Conservation (phyloP, 2,797 vertebrate genomes). For the Anisognathus igniventris region DNA sequence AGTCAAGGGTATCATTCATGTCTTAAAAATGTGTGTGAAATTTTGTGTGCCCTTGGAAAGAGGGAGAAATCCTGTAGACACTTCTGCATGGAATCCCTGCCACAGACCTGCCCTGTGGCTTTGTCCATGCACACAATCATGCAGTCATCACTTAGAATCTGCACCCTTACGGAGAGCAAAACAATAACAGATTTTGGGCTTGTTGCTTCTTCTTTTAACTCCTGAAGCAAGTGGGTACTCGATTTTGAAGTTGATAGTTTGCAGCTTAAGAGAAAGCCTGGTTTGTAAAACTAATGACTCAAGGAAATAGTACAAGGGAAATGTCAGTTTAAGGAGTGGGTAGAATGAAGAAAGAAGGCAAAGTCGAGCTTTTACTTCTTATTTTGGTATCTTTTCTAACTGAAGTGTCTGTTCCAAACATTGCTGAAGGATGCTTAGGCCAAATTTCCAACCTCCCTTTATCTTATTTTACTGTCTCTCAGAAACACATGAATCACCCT, state of each 20-base stretch:
- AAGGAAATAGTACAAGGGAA: neutral
- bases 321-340: neutral
- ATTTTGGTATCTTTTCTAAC: neutral
- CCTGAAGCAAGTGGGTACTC: neutral
- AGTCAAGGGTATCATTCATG: neutral
- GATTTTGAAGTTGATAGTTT: neutral
- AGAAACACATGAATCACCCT: neutral
- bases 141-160: neutral
- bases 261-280: neutral
- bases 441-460: neutral
- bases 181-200: neutral
- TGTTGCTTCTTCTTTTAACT: neutral
- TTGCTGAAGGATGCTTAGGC: neutral
- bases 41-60: neutral
- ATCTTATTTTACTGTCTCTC: neutral
- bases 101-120: accelerated
- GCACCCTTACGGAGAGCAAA: neutral
- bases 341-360: neutral
- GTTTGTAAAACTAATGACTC: neutral
- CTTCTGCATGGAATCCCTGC: neutral
- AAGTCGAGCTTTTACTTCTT: neutral
- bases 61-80: neutral
- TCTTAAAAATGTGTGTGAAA: neutral
- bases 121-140: accelerated
- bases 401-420: neutral